Evolutionary conservation across 2,797 vertebrate species (phyloP), one percentile per base, ranked within the genome.

Genomic region (Anabacerthia variegaticeps): DNA sequence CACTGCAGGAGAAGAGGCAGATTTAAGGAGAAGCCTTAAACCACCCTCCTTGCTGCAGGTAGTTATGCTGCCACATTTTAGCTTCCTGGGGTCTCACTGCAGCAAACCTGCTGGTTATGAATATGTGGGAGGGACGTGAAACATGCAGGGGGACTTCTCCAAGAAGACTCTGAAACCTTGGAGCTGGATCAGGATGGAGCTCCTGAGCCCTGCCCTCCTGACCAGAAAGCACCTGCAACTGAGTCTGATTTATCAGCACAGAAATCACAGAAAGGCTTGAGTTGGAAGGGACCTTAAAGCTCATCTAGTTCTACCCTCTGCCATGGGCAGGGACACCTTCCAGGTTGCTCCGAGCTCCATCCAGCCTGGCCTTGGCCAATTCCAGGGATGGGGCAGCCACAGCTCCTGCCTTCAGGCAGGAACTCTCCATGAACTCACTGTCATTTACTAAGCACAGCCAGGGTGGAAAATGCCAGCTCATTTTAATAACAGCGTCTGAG

Each of bases 21-120:
- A 85, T 90, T 95, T 93, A 78, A 94, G 74, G 85, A 89, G 95
- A 83, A 90, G 56, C 83, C 88, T 73, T 46, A 78, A 89, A 94
- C 34, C 81, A 73, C 39, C 77, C 74, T 66, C 18, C 74, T 54
- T 41, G 72, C 86, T 92, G 89, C 37, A 39, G 88, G 91, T 55
- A 48, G 21, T 48, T 24, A 48, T 24, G 46, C 46, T 48, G 46
- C 46, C 46, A 48, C 22, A 7, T 24, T 48, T 24, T 48, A 24
- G 14, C 23, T 48, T 48, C 44, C 22, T 48, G 14, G 46, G 46
- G 46, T 48, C 23, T 24, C 23, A 24, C 22, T 24, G 46, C 46
- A 24, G 46, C 46, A 48, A 48, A 24, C 23, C 46, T 48, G 23
- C 23, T 48, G 46, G 23, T 48, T 48, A 48, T 44, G 44, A 22